Conservation (phyloP, 2,888 invertebrate genomes). For the Drosophila buzzatii region DNA sequence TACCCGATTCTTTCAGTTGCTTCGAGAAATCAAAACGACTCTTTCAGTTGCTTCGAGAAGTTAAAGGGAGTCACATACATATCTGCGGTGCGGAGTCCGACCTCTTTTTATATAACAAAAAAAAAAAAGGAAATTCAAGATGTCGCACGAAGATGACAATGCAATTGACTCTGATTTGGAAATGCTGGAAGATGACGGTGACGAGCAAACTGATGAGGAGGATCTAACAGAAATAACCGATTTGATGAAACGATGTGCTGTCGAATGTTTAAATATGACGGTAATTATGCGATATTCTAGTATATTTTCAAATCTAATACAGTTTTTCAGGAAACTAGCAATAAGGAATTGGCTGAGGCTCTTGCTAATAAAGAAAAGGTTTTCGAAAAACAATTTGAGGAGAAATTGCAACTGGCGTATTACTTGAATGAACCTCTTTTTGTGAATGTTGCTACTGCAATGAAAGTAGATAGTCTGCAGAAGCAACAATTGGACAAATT, state of each 20-base stretch:
- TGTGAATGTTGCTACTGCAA: not conserved
- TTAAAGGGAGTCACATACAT: not conserved
- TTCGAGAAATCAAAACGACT: not conserved
- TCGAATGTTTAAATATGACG: not conserved
- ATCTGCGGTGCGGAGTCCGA: not conserved
- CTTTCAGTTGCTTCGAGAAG: not conserved
- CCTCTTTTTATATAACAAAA: too few species aligned
- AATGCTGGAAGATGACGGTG: not conserved
- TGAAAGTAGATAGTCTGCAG: not conserved
- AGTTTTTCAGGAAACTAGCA: constrained; percentile 7
- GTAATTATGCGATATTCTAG: constrained; percentile 8
- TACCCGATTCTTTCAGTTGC: not conserved
- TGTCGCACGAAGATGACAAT: constrained; percentile 17
- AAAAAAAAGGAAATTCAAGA: not conserved
- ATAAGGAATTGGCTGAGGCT: not conserved
- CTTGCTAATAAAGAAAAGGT: not conserved
- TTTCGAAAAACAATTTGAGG: not conserved
- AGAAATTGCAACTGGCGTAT: constrained; percentile 24
- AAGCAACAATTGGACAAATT: constrained; percentile 10
- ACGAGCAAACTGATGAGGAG: too few species aligned
- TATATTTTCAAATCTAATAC: not conserved
- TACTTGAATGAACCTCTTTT: not conserved
- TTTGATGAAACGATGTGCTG: constrained; percentile 11
- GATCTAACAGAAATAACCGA: not conserved
- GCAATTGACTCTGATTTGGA: not conserved